Conservation (phyloP, 1,140 invertebrate genomes). For the Helicoverpa armigera region DNA sequence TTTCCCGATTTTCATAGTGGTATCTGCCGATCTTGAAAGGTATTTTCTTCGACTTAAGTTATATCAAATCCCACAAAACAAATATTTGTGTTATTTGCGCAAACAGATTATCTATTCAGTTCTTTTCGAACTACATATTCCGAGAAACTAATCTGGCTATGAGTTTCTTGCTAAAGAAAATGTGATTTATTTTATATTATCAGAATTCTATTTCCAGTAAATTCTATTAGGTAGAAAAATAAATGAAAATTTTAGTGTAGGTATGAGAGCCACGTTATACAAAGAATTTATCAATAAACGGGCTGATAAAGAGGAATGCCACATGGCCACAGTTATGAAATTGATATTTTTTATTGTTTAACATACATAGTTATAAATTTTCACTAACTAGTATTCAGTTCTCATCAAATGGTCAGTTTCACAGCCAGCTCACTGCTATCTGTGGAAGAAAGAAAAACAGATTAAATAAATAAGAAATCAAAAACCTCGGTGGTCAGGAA, state of each 20-base stretch:
- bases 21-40: too few relatives aligned
- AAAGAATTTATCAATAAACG: constrained; percentile 34
- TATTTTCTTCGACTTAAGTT: too few relatives aligned
- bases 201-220: too few relatives aligned
- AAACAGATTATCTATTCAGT: too few relatives aligned
- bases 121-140: too few relatives aligned
- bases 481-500: neutral
- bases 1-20: too few relatives aligned
- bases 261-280: constrained; percentile 31
- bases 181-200: too few relatives aligned
- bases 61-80: too few relatives aligned
- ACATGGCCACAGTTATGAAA: constrained; percentile 41
- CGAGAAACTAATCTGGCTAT: too few relatives aligned
- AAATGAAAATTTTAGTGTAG: neutral
- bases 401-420: constrained; percentile 59
- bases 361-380: constrained; percentile 55
- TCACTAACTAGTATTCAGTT: constrained; percentile 68
- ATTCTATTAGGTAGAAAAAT: neutral
- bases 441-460: constrained; percentile 57
- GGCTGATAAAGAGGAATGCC: constrained; percentile 41
- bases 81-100: too few relatives aligned
- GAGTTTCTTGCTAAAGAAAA: too few relatives aligned
- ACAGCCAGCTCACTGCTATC: constrained; percentile 70
- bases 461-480: neutral
- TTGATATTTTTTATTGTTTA: constrained; percentile 52